A percentile compares a stretch with the other conserved stretches of the same genome.
These are phyloP conservation scores for Rotaria magnacalcarata DNA, from an alignment of 2,888 invertebrate genomes.

Conservation along the genomic window DNA sequence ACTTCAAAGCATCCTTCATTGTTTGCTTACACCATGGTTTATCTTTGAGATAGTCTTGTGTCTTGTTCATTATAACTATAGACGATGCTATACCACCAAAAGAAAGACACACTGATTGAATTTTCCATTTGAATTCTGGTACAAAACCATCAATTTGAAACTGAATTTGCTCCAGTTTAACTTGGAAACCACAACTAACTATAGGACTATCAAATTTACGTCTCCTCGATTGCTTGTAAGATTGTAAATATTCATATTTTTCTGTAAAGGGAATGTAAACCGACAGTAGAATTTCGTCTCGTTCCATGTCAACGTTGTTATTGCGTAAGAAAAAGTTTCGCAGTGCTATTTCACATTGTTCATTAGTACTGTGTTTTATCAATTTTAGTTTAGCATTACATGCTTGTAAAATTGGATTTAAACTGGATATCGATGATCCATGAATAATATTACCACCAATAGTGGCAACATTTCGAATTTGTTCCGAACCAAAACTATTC, in stretches of 20 bases:
- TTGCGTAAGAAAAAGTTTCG: conserved; percentile 73
- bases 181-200: conserved; percentile 75
- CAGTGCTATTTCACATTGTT: conserved; percentile 65
- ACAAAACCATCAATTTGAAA: background rate
- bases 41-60: background rate
- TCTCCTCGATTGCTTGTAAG: conserved; percentile 81
- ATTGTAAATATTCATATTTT: conserved; percentile 69
- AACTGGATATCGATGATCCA: conserved; percentile 67
- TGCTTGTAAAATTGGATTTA: conserved; percentile 84
- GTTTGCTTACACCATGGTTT: conserved; percentile 24
- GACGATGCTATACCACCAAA: conserved; percentile 89
- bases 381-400: conserved; percentile 64
- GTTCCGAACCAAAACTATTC: conserved; percentile 88
- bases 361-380: conserved; percentile 59
- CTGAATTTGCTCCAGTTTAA: conserved; percentile 63
- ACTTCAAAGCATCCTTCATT: background rate
- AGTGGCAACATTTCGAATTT: conserved; percentile 83
- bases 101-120: conserved; percentile 66
- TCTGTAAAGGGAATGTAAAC: conserved; percentile 71
- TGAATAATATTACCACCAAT: conserved; percentile 38
- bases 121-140: background rate
- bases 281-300: conserved; percentile 72
- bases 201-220: conserved; percentile 92
- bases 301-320: conserved; percentile 68
- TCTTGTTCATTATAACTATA: conserved; percentile 68